Evolutionary conservation across 2,797 vertebrate species (phyloP).

Genomic region (Tenualosa ilisha): DNA sequence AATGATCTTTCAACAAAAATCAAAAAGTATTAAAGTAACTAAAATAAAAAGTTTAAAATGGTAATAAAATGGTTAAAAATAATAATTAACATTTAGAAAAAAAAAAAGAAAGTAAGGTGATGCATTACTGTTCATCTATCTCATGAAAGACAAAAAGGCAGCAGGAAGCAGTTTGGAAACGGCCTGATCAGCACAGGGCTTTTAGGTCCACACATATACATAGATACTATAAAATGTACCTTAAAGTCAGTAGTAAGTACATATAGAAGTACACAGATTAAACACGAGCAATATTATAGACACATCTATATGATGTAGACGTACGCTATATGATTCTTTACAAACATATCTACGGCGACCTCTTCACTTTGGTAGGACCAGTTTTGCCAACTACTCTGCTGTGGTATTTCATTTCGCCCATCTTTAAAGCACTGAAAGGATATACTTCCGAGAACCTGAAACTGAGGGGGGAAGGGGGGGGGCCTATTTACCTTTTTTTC

Average conservation of each 20-base stretch:
- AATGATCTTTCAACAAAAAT: neutral
- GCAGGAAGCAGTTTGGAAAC: conserved; percentile 35
- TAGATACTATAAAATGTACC: neutral
- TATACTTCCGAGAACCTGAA: neutral
- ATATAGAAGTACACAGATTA: conserved; percentile 16
- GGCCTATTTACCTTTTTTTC: neutral
- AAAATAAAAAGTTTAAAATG: conserved; percentile 17
- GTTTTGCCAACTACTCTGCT: neutral
- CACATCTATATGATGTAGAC: conserved; percentile 1
- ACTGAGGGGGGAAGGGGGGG: neutral
- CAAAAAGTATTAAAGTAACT: neutral
- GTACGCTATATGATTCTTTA: neutral
- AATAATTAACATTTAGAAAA: neutral
- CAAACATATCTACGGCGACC: neutral
- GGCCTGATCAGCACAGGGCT: neutral
- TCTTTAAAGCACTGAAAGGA: neutral
- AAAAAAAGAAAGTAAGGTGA: neutral
- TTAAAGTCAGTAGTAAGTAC: conserved; percentile 15
- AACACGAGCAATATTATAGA: neutral
- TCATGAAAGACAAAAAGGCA: conserved; percentile 33
- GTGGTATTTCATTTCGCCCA: neutral
- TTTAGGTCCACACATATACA: neutral
- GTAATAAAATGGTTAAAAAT: conserved; percentile 13
- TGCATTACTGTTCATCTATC: neutral
- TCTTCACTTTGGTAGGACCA: neutral